These are phyloP conservation scores for Atlantisia rogersi DNA, from an alignment of 2,113 vertebrate genomes.

Conservation along the genomic window DNA sequence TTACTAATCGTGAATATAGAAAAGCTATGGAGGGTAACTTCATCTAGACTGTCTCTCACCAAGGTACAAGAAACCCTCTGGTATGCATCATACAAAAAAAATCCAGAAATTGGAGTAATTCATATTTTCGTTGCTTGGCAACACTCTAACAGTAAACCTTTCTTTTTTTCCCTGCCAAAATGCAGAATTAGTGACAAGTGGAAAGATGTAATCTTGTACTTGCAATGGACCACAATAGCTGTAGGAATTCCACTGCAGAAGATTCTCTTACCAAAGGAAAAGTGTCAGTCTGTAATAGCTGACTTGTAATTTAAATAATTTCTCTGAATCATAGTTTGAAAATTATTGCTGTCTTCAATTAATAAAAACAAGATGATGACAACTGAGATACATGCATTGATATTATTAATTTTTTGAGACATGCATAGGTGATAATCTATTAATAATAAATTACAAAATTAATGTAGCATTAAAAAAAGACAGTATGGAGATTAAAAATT, in stretches of 20 bases:
- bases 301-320: neutral
- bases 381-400: neutral
- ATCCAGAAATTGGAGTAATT: constrained; percentile 17
- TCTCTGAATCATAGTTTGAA: neutral
- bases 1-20: neutral
- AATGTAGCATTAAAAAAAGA: neutral
- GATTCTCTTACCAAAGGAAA: neutral
- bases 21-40: neutral
- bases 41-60: neutral
- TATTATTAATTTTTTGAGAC: neutral
- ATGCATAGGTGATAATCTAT: neutral
- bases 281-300: neutral
- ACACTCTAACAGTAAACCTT: constrained; percentile 3
- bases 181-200: neutral
- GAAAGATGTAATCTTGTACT: neutral
- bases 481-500: neutral
- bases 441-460: neutral
- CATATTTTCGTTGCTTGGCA: constrained; percentile 38
- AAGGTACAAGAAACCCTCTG: neutral
- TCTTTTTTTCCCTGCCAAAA: neutral
- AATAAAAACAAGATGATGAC: neutral
- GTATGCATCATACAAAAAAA: neutral
- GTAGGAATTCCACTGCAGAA: neutral
- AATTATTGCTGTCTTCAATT: neutral
- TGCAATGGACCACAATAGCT: neutral